Percentiles rank a stretch among this genome's conserved stretches.
phyloP scores from a whole-genome alignment of 2,113 vertebrate genomes.

The Suricata suricatta region DNA sequence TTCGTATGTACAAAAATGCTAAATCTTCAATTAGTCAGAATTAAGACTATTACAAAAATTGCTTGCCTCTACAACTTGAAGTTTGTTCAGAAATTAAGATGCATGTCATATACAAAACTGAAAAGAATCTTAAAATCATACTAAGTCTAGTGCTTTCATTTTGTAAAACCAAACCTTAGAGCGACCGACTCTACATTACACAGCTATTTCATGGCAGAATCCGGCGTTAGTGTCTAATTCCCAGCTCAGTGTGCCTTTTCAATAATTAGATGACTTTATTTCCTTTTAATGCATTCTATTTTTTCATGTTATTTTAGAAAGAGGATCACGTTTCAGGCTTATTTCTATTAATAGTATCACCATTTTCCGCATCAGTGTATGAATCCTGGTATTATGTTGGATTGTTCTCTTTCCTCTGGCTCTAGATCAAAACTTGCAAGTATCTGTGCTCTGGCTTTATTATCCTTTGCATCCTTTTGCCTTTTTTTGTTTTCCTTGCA shows the following conservation, averaged over 20 bases:
- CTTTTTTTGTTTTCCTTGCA: slow-evolving; percentile 32
- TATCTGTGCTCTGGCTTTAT: not conserved
- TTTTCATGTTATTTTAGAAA: slow-evolving; percentile 50
- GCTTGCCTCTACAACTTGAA: not conserved
- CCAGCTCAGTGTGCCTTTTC: not conserved
- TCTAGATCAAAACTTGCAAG: slow-evolving; percentile 43
- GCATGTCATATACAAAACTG: not conserved
- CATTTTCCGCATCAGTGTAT: slow-evolving; percentile 3
- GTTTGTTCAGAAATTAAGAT: slow-evolving; percentile 7
- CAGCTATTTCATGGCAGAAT: not conserved
- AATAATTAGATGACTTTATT: slow-evolving; percentile 41
- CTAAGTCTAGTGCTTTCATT: not conserved
- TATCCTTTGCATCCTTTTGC: not conserved
- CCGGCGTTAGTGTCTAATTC: not conserved
- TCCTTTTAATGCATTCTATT: slow-evolving; percentile 35
- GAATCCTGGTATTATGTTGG: not conserved
- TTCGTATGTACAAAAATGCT: not conserved
- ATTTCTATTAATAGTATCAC: not conserved
- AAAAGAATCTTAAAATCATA: not conserved
- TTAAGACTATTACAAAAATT: slow-evolving; percentile 29
- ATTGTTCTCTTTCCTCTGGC: not conserved
- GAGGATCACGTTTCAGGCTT: slow-evolving; percentile 8
- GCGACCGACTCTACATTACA: not conserved
- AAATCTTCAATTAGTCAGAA: not conserved
- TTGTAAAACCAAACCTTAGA: not conserved